Evolutionary conservation across 2,113 vertebrate genomes (phyloP).

Genomic region (Dasyurus viverrinus): DNA sequence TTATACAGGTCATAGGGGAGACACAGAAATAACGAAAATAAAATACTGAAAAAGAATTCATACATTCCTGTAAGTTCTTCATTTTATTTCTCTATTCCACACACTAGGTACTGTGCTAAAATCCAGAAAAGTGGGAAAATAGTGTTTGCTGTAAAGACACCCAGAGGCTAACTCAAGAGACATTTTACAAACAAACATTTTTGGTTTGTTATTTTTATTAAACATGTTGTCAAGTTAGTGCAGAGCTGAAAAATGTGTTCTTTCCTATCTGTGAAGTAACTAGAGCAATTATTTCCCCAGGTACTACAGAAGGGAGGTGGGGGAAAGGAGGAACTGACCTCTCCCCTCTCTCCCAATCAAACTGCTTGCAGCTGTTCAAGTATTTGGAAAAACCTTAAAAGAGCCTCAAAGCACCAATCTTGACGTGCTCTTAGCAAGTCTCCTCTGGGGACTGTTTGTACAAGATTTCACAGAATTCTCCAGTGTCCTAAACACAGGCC

Average conservation of each 20-base stretch:
- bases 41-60: too few species aligned
- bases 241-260: slow-evolving; percentile 78
- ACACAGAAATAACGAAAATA: too few species aligned
- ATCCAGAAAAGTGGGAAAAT: background rate
- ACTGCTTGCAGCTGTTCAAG: slow-evolving; percentile 39
- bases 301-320: background rate
- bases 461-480: slow-evolving; percentile 95
- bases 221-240: slow-evolving; percentile 78
- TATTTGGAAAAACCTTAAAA: slow-evolving; percentile 66
- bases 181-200: background rate
- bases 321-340: background rate
- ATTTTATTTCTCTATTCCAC: too few species aligned
- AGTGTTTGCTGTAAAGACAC: background rate
- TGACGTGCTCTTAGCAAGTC: slow-evolving; percentile 69
- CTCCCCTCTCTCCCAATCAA: background rate
- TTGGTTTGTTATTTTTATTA: slow-evolving; percentile 54
- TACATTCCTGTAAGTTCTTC: too few species aligned
- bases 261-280: slow-evolving; percentile 78
- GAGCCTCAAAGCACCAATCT: slow-evolving; percentile 74
- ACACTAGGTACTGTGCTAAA: background rate
- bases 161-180: background rate
- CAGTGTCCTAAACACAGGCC: slow-evolving; percentile 88
- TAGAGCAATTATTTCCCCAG: slow-evolving; percentile 64
- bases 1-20: too few species aligned
- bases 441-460: slow-evolving; percentile 87